A percentile compares a stretch with the other conserved stretches of the same genome.
These are phyloP conservation scores for Synaphobranchus kaupii DNA, from an alignment of 2,797 vertebrate genomes.

Conservation along the genomic window DNA sequence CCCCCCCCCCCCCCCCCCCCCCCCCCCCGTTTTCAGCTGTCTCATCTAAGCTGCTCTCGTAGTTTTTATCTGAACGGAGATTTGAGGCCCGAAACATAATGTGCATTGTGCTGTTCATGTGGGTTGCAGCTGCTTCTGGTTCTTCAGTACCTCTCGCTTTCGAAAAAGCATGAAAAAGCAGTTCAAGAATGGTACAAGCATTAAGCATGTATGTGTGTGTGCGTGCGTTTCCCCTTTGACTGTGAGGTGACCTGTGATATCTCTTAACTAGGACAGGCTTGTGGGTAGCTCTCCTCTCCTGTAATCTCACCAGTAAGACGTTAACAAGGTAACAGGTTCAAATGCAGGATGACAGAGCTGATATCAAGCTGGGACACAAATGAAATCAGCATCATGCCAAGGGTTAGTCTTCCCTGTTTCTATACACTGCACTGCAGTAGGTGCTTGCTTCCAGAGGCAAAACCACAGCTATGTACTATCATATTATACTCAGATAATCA, in stretches of 20 bases:
- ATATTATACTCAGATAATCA: background rate
- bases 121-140: background rate
- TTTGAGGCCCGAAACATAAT: too few relatives aligned
- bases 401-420: background rate
- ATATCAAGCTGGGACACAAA: background rate
- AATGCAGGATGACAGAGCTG: conserved; percentile 31
- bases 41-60: too few relatives aligned
- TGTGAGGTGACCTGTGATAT: background rate
- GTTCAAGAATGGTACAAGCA: background rate
- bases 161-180: background rate
- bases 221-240: background rate
- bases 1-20: too few relatives aligned
- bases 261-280: background rate
- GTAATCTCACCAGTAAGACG: conserved; percentile 60
- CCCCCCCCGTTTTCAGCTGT: too few relatives aligned
- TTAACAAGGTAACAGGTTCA: conserved; percentile 56
- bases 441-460: background rate
- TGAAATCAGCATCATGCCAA: background rate
- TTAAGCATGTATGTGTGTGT: too few relatives aligned
- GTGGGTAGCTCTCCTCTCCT: background rate
- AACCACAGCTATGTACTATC: background rate
- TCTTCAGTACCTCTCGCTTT: background rate
- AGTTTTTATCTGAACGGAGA: too few relatives aligned
- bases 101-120: too few relatives aligned
- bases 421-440: background rate